phyloP scores from a whole-genome alignment of 2,888 invertebrate species.

The Drosophila prolongata region DNA sequence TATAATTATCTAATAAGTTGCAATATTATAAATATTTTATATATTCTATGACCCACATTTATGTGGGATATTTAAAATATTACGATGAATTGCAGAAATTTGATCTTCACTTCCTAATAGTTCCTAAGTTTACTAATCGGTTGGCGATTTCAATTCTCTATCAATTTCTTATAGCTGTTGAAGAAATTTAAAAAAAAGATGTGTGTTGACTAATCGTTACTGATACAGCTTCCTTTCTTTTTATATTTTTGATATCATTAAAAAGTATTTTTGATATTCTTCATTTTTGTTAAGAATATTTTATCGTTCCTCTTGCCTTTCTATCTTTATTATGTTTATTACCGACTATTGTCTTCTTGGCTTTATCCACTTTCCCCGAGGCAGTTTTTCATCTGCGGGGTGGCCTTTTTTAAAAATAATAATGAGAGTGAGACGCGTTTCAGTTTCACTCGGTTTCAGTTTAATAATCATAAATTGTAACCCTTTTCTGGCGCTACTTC shows the following conservation, averaged over 20 bases:
- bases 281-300: neutral
- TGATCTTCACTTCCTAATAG: too few species aligned
- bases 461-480: constrained; percentile 80
- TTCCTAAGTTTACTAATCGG: too few species aligned
- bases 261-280: neutral
- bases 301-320: neutral
- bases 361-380: constrained; percentile 3
- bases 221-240: too few species aligned
- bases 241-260: neutral
- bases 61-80: too few species aligned
- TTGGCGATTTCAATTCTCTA: too few species aligned
- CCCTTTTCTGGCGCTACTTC: constrained; percentile 68
- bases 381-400: neutral
- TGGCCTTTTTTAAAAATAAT: constrained; percentile 3
- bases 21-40: too few species aligned
- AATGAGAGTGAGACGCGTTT: constrained; percentile 2
- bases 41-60: too few species aligned
- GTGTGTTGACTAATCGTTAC: too few species aligned
- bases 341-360: constrained; percentile 11
- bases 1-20: too few species aligned
- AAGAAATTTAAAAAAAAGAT: too few species aligned
- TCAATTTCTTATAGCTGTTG: too few species aligned
- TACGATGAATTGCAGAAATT: too few species aligned
- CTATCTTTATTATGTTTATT: constrained; percentile 14
- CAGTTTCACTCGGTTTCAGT: constrained; percentile 30